Base-by-base conservation (phyloP, 2,113 vertebrate species). In the Nycticebus coucang region DNA sequence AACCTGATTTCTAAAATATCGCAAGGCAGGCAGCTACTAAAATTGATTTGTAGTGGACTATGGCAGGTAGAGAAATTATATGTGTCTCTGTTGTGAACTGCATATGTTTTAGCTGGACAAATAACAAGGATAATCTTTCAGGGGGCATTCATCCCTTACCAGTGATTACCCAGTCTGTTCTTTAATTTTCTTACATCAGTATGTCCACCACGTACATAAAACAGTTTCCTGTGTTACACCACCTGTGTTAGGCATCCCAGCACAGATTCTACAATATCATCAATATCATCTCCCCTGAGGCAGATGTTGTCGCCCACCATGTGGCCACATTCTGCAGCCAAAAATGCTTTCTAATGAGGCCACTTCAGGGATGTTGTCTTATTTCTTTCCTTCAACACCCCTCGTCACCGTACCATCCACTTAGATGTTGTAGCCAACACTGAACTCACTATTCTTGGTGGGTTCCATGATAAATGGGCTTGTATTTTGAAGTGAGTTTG, bases 211-310 rank as follows among this genome's bases (percentile, higher is more conserved):
- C 37, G 8, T 41, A 53, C 45, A 50, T 50, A 9, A 50, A 50
- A 50, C 2, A 8, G 59, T 41, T 64, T 87, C n/a, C 69, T 60
- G 24, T 60, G 11, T 28, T 12, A 2, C 22, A 18, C 11, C 28
- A 0, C 57, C 60, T 74, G 62, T 35, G 2, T 24, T 1, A 41
- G n/a, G 55, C 26, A 2, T 8, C 81, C 53, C 12, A 15, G 64
- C 30, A 2, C 26, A 2, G 1, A 4, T 15, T 14, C 74, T 69
- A 3, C 13, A 4, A 0, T 13, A 18, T 4, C 0, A 19, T 26
- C 13, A 4, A 0, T 13, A 15, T 4, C 0, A 19, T 26, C 59
- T 28, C 71, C 33, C 26, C 62, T 0, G 0, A 19, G 86, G 12
- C 45, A 4, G 12, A 17, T 4, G 30, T 41, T 1, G 12, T 4